Evolutionary conservation across 2,888 invertebrate species (phyloP), one percentile per base, ranked within the genome.

Genomic region (Clanis bilineata): DNA sequence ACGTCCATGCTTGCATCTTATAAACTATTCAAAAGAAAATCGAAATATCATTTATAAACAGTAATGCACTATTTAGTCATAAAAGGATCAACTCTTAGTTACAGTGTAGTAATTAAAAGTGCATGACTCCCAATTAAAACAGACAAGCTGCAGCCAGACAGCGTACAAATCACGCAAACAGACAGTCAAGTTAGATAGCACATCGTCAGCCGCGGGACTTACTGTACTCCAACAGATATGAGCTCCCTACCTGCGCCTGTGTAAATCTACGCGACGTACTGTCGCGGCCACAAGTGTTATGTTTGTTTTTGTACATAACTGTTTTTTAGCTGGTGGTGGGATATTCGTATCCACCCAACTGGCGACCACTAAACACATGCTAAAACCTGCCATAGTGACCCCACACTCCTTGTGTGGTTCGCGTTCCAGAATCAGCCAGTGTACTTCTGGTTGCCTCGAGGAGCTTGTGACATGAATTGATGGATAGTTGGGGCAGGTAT

Each of bases 151-250:
- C 55, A 23, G 23, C n/a, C n/a, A 38, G 39, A 38, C 55, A 23
- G 55, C 36, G 25, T 51, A 55, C 55, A 38, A 36, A 56, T 39
- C 39, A 56, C 36, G 15, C 23, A 56, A 10, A 38, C 55, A 38
- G n/a, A 38, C 55, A 38, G 55, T 22, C 12, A 56, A 38, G 39
- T 23, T 56, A 39, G 39, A 51, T 39, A 51, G 58, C 25, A 23
- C 39, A 58, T 58, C 51, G 38, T 38, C 60, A 65, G 65, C 68
- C 67, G 66, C 66, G 66, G 66, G 69, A 74, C 69, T 72, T 71
- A 69, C 71, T 72, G 74, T 67, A 73, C 72, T 73, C 68, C 65
- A 66, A 67, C 72, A 72, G 77, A 78, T 76, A 74, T 75, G 77
- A 74, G 72, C 69, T 68, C 69, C 63, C 51, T 56, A 72, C 73